These are phyloP conservation scores for Platysteira castanea DNA, from an alignment of 2,113 vertebrate genomes.

Conservation along the genomic window DNA sequence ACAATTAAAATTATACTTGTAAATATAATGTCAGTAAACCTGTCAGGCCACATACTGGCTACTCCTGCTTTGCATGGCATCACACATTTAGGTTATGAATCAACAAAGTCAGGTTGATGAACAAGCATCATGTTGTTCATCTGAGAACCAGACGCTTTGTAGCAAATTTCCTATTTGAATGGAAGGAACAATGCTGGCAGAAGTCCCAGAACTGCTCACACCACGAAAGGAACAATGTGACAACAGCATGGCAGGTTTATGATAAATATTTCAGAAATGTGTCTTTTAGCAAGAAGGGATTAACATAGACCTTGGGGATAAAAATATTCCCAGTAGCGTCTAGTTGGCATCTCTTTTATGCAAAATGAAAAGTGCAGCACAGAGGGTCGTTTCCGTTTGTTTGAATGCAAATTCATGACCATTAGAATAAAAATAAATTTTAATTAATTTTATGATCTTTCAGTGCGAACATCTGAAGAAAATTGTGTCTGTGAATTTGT, in stretches of 20 bases:
- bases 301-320: background rate
- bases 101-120: background rate
- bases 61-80: background rate
- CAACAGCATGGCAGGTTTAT: constrained; percentile 28
- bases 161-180: background rate
- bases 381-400: background rate
- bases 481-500: background rate
- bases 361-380: background rate
- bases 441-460: background rate
- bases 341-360: background rate
- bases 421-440: background rate
- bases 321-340: background rate
- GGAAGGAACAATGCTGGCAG: constrained; percentile 43
- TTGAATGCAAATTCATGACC: background rate
- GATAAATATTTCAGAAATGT: constrained; percentile 34
- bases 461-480: background rate
- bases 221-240: background rate
- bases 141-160: background rate
- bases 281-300: constrained; percentile 16
- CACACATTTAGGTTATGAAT: background rate
- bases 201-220: constrained; percentile 23
- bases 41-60: background rate
- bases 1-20: constrained; percentile 33
- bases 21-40: background rate
- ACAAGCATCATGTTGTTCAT: background rate